These are phyloP conservation scores for Hyposmocoma kahamanoa DNA, from an alignment of 1,140 invertebrate species.

Conservation along the genomic window DNA sequence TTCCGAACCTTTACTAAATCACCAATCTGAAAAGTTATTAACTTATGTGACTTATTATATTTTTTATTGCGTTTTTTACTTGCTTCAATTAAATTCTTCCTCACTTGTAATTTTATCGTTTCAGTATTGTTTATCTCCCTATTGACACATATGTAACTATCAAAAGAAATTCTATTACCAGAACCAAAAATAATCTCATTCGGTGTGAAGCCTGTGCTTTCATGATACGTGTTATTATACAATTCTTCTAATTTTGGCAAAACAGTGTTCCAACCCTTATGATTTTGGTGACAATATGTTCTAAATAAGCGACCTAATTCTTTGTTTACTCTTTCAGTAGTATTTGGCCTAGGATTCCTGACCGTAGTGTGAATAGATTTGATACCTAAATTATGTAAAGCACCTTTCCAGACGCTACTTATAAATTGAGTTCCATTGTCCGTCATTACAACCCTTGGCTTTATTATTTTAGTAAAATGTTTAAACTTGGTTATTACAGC, in stretches of 20 bases:
- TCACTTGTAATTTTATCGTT: constrained; percentile 2
- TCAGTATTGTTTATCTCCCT: not conserved
- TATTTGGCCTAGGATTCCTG: constrained; percentile 34
- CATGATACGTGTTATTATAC: constrained; percentile 46
- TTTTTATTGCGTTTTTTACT: not conserved
- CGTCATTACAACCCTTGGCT: constrained; percentile 14
- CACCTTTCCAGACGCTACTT: constrained; percentile 9
- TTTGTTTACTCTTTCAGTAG: constrained; percentile 28
- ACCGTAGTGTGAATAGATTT: constrained; percentile 26
- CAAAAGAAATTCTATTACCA: not conserved
- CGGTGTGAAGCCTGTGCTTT: constrained; percentile 36
- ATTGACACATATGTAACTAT: too few species aligned
- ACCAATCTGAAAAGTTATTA: constrained; percentile 14
- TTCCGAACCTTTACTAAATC: constrained; percentile 20
- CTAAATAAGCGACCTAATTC: constrained; percentile 33
- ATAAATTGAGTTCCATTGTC: constrained; percentile 24
- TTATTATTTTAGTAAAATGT: constrained; percentile 12
- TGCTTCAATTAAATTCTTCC: constrained; percentile 9
- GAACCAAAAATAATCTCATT: constrained; percentile 41
- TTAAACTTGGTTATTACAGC: constrained; percentile 15
- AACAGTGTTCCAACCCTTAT: constrained; percentile 19
- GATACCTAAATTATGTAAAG: constrained; percentile 11
- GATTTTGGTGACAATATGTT: constrained; percentile 22
- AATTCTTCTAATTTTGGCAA: constrained; percentile 24
- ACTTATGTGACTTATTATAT: constrained; percentile 11